Base-by-base conservation (phyloP, 1,140 invertebrate species). In the Drosophila dunni region DNA sequence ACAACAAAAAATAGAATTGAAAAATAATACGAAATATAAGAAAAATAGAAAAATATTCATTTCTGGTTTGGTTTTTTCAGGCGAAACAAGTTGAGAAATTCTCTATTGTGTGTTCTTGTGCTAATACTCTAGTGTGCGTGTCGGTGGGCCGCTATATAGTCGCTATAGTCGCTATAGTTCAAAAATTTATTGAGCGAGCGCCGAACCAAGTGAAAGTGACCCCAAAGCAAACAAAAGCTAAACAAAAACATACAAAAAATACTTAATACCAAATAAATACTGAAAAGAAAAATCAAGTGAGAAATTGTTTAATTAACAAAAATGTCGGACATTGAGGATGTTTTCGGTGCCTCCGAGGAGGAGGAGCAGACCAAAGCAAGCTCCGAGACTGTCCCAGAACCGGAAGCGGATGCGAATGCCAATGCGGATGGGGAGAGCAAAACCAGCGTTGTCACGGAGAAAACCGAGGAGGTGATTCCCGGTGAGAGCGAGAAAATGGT, bases 291-390 rank as follows among this genome's bases (percentile, higher is more conserved):
- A 4, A 20, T 1, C 11, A 42, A 57, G 36, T 42, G 36, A 57
- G 38, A 57, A 42, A 42, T 42, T 17, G 50, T 11, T 34, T 34
- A 64, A 65, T 64, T 51, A 60, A 48, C 45, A 68, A 88, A 54
- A 46, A 92, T 91, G 81, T 91, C 91, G 71, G 91, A 92, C 76
- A 80, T 84, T 79, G 91, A 91, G 80, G 84, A 84, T 78, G 78
- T 91, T 78, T 70, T 82, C 58, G 77, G 69, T 57, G 81, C 72
- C 70, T 58, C 66, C 54, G 78, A 64, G 61, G 80, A 61, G 61
- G 80, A 79, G 77, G 76, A 91, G 64, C 45, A 73, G 70, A 54
- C 66, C 34, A 45, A 69, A 64, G 58, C 60, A 38, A 65, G 54
- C 63, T 29, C 71, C 50, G 45, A 53, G 7, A 9, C 70, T 34